Base-by-base conservation (phyloP, 2,113 vertebrate species). In the Herpailurus yagouaroundi region DNA sequence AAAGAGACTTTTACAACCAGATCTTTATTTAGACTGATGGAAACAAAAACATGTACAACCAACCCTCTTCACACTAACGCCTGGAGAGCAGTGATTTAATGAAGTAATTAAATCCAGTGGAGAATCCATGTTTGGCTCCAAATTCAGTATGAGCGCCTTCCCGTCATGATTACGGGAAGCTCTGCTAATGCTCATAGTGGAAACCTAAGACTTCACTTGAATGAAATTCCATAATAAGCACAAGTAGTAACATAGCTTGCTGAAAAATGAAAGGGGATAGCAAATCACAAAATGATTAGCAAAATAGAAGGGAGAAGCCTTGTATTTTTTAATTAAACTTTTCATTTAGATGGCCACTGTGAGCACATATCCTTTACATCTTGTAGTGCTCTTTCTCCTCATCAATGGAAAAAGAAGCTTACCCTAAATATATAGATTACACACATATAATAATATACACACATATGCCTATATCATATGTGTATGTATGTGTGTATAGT, bases 321-420 rank as follows among this genome's bases (percentile, higher is more conserved):
- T 96, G 38, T 64, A 86, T 64, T 13, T 50, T 69, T 87, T 55
- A 92, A 91, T 92, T 80, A 95, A 66, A 6, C 7, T 74, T 95
- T 64, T 45, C 50, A 74, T 29, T 79, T 66, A 71, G 23, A 71
- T 29, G 23, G 45, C 57, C 31, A 91, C 10, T 82, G 21, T 76
- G 45, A 79, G 10, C 31, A 85, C 29, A 36, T 27, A 29, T 18
- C 81, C 48, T 83, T 82, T 83, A 57, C 8, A 79, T 76, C 6
- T 85, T 66, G 36, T 50, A 79, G 29, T 50, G 41, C 15, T 50
- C 41, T 50, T 77, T 50, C 45, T 38, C n/a, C 18, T 79, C 73
- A 66, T 79, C 41, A 50, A 5, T 50, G 57, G 60, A 64, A 79
- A 84, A 33, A 45, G 41, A 84, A 79, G 74, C 21, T 36, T 11